A percentile compares a stretch with the other conserved stretches of the same genome.
Evolutionary conservation across 2,797 vertebrate species (phyloP).

Genomic region (Dallia pectoralis): DNA sequence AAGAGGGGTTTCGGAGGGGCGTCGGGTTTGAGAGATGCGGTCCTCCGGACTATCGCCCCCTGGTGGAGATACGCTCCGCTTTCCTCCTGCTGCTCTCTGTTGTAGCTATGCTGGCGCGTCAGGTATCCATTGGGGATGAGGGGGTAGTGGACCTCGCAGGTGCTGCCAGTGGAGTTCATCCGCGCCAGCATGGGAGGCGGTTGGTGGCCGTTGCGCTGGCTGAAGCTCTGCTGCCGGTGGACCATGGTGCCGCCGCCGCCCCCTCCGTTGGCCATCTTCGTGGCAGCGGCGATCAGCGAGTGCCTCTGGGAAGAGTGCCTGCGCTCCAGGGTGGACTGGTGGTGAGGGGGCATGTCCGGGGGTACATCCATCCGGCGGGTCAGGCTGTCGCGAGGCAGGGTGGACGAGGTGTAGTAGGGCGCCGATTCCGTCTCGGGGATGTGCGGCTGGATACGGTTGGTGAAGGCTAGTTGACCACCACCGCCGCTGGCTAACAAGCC

Average conservation of each 20-base stretch:
- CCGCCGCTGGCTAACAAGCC: slow-evolving; percentile 68
- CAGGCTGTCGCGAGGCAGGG: slow-evolving; percentile 80
- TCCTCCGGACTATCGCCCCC: slow-evolving; percentile 79
- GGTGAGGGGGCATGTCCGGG: slow-evolving; percentile 75
- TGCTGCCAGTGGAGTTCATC: slow-evolving; percentile 80
- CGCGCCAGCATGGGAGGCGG: slow-evolving; percentile 81
- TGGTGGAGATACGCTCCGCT: slow-evolving; percentile 60
- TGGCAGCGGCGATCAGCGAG: slow-evolving; percentile 74
- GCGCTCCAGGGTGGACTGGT: slow-evolving; percentile 78
- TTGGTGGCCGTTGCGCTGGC: slow-evolving; percentile 67
- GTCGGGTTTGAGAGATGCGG: slow-evolving; percentile 79
- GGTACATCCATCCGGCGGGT: slow-evolving; percentile 86
- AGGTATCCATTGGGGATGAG: slow-evolving; percentile 79
- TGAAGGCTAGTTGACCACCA: slow-evolving; percentile 66
- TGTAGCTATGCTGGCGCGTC: slow-evolving; percentile 80
- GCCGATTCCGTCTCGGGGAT: slow-evolving; percentile 78
- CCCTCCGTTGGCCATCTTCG: slow-evolving; percentile 68
- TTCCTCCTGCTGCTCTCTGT: slow-evolving; percentile 70
- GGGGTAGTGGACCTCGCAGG: slow-evolving; percentile 78
- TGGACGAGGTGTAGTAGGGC: slow-evolving; percentile 81
- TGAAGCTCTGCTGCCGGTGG: slow-evolving; percentile 81
- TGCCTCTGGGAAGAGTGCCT: slow-evolving; percentile 78
- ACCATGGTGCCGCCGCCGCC: slow-evolving; percentile 68
- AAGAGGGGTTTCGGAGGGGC: slow-evolving; percentile 77
- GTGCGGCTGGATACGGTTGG: slow-evolving; percentile 79